A percentile compares a stretch with the other conserved stretches of the same genome.
Conservation (phyloP, 2,888 invertebrate species). For the Timema cristinae region DNA sequence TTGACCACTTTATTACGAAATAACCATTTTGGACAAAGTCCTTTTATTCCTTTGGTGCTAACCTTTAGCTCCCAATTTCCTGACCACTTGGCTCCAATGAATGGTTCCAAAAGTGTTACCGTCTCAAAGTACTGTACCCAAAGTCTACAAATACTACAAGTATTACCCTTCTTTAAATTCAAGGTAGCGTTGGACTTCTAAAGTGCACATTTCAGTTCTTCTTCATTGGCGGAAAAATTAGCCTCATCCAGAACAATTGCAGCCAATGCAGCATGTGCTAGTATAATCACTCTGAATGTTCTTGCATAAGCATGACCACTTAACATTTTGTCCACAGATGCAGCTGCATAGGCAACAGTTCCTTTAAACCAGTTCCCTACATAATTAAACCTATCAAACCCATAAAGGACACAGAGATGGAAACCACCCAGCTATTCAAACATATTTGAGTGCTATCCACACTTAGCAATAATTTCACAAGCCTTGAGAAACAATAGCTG, state of each 20-base stretch:
- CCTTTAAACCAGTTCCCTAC: not conserved
- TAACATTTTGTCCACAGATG: not conserved
- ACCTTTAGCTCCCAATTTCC: not conserved
- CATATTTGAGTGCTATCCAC: not conserved
- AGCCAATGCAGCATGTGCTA: not conserved
- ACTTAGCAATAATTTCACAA: not conserved
- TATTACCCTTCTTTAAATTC: not conserved
- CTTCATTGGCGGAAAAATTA: not conserved
- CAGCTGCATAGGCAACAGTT: not conserved
- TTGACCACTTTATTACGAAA: not conserved
- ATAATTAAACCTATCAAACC: not conserved
- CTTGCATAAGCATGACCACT: not conserved
- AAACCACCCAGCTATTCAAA: not conserved
- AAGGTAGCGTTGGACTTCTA: not conserved
- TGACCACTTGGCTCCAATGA: not conserved
- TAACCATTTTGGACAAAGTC: not conserved
- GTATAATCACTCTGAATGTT: not conserved
- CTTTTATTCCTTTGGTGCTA: not conserved
- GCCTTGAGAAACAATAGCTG: not conserved
- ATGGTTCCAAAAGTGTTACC: not conserved
- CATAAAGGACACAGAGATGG: not conserved
- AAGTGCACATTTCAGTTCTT: not conserved
- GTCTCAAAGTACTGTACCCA: not conserved
- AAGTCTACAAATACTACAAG: too few species aligned
- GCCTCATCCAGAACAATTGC: not conserved